Percentiles rank a stretch among this genome's conserved stretches.
Conservation (phyloP, 1,140 invertebrate genomes). For the Drosophila bipectinata region DNA sequence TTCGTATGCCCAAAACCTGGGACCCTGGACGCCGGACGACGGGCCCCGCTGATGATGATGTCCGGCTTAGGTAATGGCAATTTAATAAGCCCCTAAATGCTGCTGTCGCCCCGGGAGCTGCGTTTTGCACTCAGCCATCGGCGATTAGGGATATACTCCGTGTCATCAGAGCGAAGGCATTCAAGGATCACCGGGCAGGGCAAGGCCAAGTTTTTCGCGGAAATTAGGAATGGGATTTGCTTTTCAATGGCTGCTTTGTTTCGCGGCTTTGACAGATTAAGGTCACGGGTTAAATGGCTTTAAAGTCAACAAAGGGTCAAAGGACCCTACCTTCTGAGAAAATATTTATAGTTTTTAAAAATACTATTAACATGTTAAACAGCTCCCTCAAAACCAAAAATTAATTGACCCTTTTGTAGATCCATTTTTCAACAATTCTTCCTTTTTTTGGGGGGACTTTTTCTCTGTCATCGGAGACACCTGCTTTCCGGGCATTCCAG, state of each 20-base stretch:
- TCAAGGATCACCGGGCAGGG: constrained; percentile 16
- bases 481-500: constrained; percentile 17
- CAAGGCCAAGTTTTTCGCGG: constrained; percentile 5
- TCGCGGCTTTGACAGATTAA: background rate
- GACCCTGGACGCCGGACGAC: constrained; percentile 17
- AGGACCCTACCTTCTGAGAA: background rate
- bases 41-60: constrained; percentile 48
- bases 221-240: constrained; percentile 3
- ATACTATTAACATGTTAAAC: too few species aligned
- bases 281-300: background rate
- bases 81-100: constrained; percentile 75
- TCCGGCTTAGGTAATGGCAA: constrained; percentile 80
- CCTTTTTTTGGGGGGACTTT: background rate
- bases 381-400: too few species aligned
- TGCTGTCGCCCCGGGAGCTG: constrained; percentile 36
- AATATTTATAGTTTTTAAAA: background rate
- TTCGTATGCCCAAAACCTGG: constrained; percentile 9
- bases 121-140: constrained; percentile 44
- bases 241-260: constrained; percentile 4
- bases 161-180: constrained; percentile 28
- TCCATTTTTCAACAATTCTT: too few species aligned
- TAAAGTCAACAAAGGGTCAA: background rate
- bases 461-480: constrained; percentile 24
- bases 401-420: too few species aligned
- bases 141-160: constrained; percentile 43